phyloP scores from a whole-genome alignment of 2,888 invertebrate species.

The Dolichomitus sp. region DNA sequence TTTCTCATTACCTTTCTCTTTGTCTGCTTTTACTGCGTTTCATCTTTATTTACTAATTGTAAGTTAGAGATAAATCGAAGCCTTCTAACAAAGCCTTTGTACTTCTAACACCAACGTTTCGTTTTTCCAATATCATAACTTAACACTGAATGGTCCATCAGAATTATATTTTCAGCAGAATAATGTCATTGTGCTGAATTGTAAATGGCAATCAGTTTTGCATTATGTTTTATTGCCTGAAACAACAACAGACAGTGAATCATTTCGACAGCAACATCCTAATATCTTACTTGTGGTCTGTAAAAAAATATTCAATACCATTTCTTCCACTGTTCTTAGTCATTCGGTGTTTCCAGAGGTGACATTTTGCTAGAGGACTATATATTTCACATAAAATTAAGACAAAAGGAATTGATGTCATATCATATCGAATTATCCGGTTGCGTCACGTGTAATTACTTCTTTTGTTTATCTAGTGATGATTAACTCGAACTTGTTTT shows the following conservation, averaged over 20 bases:
- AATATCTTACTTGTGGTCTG: background rate
- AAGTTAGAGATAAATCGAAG: constrained; percentile 3
- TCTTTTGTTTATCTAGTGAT: background rate
- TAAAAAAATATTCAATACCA: background rate
- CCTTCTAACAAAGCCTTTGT: background rate
- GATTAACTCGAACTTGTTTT: background rate
- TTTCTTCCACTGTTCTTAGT: background rate
- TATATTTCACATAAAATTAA: background rate
- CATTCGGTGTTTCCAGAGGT: background rate
- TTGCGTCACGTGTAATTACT: background rate
- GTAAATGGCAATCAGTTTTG: background rate
- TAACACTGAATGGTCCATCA: background rate
- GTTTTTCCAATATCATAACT: background rate
- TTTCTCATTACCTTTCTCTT: background rate
- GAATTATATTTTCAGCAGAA: background rate
- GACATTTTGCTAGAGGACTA: background rate
- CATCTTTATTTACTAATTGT: constrained; percentile 1
- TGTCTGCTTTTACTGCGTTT: constrained; percentile 18
- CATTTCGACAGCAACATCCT: background rate
- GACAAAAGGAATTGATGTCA: background rate
- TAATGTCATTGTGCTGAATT: background rate
- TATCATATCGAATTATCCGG: constrained; percentile 9
- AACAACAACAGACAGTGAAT: background rate
- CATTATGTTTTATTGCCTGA: background rate
- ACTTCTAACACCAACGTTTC: background rate